Evolutionary conservation across 37 sponge, comb jelly and placozoan genomes (phyloP).

Genomic region (Haliclona indistincta): DNA sequence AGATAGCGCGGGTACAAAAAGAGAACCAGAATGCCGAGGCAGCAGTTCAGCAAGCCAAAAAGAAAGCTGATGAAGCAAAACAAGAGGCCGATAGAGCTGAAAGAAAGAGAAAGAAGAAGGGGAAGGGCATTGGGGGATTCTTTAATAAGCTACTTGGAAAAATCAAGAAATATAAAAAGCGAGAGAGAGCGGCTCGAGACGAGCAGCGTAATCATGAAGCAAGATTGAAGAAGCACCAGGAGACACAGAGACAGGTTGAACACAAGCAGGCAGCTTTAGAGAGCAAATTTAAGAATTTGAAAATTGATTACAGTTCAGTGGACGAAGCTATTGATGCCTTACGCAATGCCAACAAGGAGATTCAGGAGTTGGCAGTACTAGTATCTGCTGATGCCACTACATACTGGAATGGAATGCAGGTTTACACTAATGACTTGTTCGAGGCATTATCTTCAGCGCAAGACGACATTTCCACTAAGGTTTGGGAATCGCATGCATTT

Average conservation of each 20-base stretch:
- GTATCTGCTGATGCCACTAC: neutral
- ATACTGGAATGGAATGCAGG: neutral
- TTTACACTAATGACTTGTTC: no score
- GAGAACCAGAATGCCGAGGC: slow-evolving; percentile 1
- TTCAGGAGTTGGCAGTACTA: neutral
- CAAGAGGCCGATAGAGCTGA: neutral
- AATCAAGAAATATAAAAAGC: neutral
- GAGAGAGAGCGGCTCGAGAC: neutral
- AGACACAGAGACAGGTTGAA: neutral
- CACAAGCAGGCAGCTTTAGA: neutral
- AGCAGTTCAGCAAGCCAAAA: neutral
- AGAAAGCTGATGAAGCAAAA: neutral
- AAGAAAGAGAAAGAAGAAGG: neutral
- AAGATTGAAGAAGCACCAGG: neutral
- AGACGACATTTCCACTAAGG: no score
- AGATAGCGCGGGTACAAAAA: no score
- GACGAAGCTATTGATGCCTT: neutral
- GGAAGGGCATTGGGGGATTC: neutral
- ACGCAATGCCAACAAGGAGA: neutral
- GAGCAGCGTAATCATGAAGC: neutral
- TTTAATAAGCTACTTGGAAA: neutral
- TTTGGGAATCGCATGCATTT: no score
- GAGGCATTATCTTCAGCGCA: no score
- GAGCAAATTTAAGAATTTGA: neutral
- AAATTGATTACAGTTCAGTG: neutral